A percentile compares a stretch with the other conserved stretches of the same genome.
Conservation (phyloP, 1,140 invertebrate species). For the honey bee (Apis mellifera) region DNA sequence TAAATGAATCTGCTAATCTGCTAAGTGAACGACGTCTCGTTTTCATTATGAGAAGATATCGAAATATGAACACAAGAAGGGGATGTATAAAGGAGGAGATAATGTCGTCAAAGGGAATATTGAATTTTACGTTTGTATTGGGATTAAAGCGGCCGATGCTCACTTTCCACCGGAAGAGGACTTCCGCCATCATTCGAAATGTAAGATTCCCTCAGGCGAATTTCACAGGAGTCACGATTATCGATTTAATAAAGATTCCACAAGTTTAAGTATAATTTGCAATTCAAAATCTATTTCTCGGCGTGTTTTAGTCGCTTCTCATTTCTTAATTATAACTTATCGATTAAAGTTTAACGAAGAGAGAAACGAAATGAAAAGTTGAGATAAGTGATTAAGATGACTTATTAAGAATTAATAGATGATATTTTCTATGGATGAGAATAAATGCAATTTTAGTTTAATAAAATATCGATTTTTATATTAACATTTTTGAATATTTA, state of each 20-base stretch:
- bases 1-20: too few relatives aligned
- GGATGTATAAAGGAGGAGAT: not conserved
- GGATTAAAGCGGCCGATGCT: not conserved
- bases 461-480: too few relatives aligned
- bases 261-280: not conserved
- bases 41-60: not conserved
- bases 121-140: not conserved
- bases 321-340: not conserved
- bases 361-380: too few relatives aligned
- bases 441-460: too few relatives aligned
- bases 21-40: not conserved
- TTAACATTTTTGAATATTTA: too few relatives aligned
- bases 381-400: too few relatives aligned
- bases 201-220: not conserved
- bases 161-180: slow-evolving; percentile 14
- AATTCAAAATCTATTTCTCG: too few relatives aligned
- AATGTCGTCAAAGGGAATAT: not conserved
- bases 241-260: not conserved
- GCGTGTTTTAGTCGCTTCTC: not conserved
- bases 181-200: not conserved
- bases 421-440: too few relatives aligned
- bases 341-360: not conserved
- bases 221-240: not conserved
- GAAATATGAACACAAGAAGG: not conserved
- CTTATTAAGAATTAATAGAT: too few relatives aligned